These are phyloP conservation scores for Selene dorsalis DNA, from an alignment of 2,797 vertebrate genomes.

Conservation along the genomic window DNA sequence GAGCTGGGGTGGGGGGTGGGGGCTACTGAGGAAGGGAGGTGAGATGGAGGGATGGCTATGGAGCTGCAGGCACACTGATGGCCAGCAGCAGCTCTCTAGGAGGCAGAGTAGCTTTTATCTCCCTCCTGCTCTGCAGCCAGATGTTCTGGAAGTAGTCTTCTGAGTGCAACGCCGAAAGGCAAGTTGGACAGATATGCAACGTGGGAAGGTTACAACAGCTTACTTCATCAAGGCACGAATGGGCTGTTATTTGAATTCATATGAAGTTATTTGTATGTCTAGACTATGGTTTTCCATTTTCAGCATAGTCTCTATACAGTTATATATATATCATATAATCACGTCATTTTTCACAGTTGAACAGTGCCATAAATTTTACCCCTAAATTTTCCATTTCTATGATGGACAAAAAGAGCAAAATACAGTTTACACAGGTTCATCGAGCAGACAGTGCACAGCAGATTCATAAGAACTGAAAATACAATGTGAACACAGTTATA, in stretches of 20 bases:
- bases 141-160: constrained; percentile 69
- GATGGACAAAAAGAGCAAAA: not conserved
- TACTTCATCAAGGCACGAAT: constrained; percentile 31
- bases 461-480: constrained; percentile 8
- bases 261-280: constrained; percentile 34
- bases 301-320: constrained; percentile 12
- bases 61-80: constrained; percentile 58
- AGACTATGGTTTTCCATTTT: constrained; percentile 38
- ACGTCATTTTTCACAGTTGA: constrained; percentile 2
- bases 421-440: not conserved
- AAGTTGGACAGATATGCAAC: constrained; percentile 60
- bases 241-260: constrained; percentile 36
- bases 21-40: constrained; percentile 53
- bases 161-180: constrained; percentile 52
- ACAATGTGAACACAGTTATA: not conserved
- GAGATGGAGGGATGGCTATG: constrained; percentile 58
- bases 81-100: constrained; percentile 50
- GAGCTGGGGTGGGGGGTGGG: constrained; percentile 16
- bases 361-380: not conserved
- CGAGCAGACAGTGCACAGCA: not conserved
- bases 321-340: not conserved
- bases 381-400: constrained; percentile 7
- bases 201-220: constrained; percentile 56
- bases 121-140: constrained; percentile 59
- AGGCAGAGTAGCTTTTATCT: constrained; percentile 46